Evolutionary conservation across 2,888 invertebrate genomes (phyloP), one percentile per base, ranked within the genome.

Genomic region (Globia sparganii): DNA sequence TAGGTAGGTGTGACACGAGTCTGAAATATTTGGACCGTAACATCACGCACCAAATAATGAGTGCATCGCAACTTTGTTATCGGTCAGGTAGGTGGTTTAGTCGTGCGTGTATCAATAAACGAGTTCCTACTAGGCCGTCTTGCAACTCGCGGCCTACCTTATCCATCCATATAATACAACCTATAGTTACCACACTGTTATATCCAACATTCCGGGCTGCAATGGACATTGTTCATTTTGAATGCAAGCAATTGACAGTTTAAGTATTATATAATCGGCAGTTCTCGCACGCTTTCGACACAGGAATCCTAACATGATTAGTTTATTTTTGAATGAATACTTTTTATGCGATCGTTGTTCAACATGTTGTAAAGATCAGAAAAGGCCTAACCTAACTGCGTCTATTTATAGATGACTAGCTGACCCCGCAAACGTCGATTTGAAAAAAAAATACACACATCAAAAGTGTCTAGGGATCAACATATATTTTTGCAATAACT

Each of bases 271-370:
- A 86, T 83, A 87, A 85, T 85, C 76, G 73, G 67, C 78, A 72
- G 78, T 72, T 76, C 74, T 86, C 83, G 78, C 85, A 85, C 85
- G 88, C 84, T 89, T 89, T 90, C 88, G 89, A 90, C n/a, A n/a
- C n/a, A n/a, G n/a, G 89, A 91, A 87, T 81, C 78, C 87, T 88
- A 68, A 75, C 78, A 77, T 84, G 79, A 85, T 73, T 87, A 78
- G 83, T 87, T 88, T 82, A 83, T 88, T 89, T 85, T 84, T 78
- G 34, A 75, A 78, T 70, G 59, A 58, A 70, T 53, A 82, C 80
- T 85, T 84, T 79, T 84, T 83, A n/a, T 71, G 64, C 5, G 40
- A 80, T 68, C 62, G 67, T 75, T 75, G 74, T 75, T 81, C 28
- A 85, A 72, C 62, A 64, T 77, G 64, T 72, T 56, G 61, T 74